Base-by-base conservation (phyloP, 2,888 invertebrate species). In the Seladonia tumulorum region DNA sequence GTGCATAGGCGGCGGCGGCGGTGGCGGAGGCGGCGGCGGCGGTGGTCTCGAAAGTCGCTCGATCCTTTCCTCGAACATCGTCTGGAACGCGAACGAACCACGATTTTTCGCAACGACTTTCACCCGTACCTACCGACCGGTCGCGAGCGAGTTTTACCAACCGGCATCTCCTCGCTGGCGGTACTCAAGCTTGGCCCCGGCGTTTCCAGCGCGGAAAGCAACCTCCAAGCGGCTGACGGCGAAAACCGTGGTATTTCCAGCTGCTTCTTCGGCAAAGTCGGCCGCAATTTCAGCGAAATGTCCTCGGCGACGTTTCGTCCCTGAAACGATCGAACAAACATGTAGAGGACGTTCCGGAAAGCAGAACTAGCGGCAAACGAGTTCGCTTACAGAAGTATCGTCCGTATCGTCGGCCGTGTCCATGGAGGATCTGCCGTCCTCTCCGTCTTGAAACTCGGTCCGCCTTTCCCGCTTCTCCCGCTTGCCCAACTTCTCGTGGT, bases 221-320 rank as follows among this genome's bases (percentile, higher is more conserved):
- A 96, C 86, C 97, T 96, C 98, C 98, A 98, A 0, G 98, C 98
- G 0, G 97, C 97, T 0, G 97, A 97, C 0, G 98, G 98, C 2
- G 98, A 98, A 95, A 98, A 98, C 82, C 97, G 95, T 0, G 98
- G 97, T 77, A 97, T 97, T 88, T 97, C 97, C 47, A 97, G 96
- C 92, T 97, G 97, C 88, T 98, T 97, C 93, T 97, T 97, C 1
- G 98, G 98, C 87, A 98, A 93, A 0, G 97, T 98, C 0, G 98
- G 98, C 0, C 98, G 96, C 81, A 98, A 95, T 84, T 97, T 96
- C 78, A 98, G 95, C 42, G 97, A 97, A 79, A 98, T 97, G 75
- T 97, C 97, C 76, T 96, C 95, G 0, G 96, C 96, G 74, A 94
- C 93, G 12, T 95, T 95, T 60, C 95, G 93, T 63, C 88, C 94